These are phyloP conservation scores for Sphaerophoria taeniata DNA, from an alignment of 2,888 invertebrate genomes.

Conservation along the genomic window DNA sequence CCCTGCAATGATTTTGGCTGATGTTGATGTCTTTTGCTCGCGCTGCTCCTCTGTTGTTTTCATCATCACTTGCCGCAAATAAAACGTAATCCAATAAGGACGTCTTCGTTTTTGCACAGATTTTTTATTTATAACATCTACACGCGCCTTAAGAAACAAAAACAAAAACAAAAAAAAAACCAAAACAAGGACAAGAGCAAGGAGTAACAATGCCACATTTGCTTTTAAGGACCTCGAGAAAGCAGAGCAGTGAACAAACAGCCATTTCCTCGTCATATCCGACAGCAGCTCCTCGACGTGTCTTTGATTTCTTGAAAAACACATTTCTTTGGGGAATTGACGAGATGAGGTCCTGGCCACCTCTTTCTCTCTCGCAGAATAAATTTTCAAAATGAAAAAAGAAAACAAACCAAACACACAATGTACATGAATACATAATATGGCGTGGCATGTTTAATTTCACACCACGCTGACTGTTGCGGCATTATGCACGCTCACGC, in stretches of 20 bases:
- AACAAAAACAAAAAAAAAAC: background rate
- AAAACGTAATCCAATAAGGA: slow-evolving; percentile 63
- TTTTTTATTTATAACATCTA: slow-evolving; percentile 63
- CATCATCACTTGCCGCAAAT: slow-evolving; percentile 14
- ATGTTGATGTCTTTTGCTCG: background rate
- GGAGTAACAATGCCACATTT: slow-evolving; percentile 53
- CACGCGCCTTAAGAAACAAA: slow-evolving; percentile 37
- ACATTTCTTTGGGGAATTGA: slow-evolving; percentile 67
- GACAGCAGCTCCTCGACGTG: slow-evolving; percentile 46
- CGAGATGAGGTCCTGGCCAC: slow-evolving; percentile 61
- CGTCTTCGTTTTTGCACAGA: slow-evolving; percentile 57
- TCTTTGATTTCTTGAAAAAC: slow-evolving; percentile 57
- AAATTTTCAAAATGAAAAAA: slow-evolving; percentile 27
- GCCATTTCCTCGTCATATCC: slow-evolving; percentile 67
- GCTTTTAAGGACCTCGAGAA: slow-evolving; percentile 14
- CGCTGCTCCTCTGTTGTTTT: slow-evolving; percentile 15
- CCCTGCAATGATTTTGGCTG: slow-evolving; percentile 32
- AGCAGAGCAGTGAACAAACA: slow-evolving; percentile 10
- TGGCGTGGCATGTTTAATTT: slow-evolving; percentile 74
- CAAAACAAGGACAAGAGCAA: too few relatives aligned
- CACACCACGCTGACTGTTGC: slow-evolving; percentile 74
- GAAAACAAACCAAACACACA: slow-evolving; percentile 18
- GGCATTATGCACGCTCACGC: slow-evolving; percentile 73
- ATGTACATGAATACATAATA: slow-evolving; percentile 74
- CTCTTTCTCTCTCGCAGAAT: background rate